Conservation (phyloP, 2,888 invertebrate genomes). For the Tanytarsus gracilentus region DNA sequence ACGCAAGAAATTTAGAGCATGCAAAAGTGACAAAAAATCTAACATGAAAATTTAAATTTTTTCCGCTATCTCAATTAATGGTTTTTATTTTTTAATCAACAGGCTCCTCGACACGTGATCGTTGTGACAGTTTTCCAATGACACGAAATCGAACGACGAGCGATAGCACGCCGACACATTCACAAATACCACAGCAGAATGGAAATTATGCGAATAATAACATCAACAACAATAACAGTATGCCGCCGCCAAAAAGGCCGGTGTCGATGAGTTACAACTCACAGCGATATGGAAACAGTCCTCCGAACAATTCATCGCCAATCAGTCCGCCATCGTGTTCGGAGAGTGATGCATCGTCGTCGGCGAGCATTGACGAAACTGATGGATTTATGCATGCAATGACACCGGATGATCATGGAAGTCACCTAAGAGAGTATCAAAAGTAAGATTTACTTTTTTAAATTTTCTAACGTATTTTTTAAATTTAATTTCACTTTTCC, state of each 20-base stretch:
- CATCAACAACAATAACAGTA: slow-evolving; percentile 31
- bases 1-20: too few species aligned
- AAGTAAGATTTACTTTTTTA: not conserved
- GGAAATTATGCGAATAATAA: slow-evolving; percentile 5
- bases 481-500: slow-evolving; percentile 18
- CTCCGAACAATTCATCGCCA: slow-evolving; percentile 48
- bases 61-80: not conserved
- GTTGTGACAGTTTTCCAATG: slow-evolving; percentile 71
- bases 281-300: slow-evolving; percentile 38
- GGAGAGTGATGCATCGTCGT: slow-evolving; percentile 57
- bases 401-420: slow-evolving; percentile 50
- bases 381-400: slow-evolving; percentile 49
- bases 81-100: not conserved
- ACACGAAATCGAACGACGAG: slow-evolving; percentile 59
- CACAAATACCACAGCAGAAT: slow-evolving; percentile 32
- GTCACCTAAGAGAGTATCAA: slow-evolving; percentile 1
- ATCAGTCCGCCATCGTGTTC: slow-evolving; percentile 53
- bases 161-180: slow-evolving; percentile 46
- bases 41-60: not conserved
- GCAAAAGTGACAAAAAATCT: too few species aligned
- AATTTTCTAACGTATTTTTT: not conserved
- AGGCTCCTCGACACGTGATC: slow-evolving; percentile 47
- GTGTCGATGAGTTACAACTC: slow-evolving; percentile 42
- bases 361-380: slow-evolving; percentile 56
- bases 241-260: slow-evolving; percentile 43